phyloP scores from a whole-genome alignment of 2,888 invertebrate genomes.

The Eupsilia transversa region DNA sequence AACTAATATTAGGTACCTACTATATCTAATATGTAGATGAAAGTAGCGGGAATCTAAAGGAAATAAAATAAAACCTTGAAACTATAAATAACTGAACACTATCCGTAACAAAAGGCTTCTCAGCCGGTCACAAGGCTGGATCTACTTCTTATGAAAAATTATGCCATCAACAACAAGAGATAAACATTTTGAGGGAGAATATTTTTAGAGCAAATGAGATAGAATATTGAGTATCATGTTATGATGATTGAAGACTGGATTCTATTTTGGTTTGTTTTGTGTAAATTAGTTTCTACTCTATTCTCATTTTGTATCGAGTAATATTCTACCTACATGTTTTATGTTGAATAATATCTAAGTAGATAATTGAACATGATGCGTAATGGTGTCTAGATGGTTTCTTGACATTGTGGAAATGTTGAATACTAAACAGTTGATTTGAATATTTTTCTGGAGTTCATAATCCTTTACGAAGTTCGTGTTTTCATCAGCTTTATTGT shows the following conservation, averaged over 20 bases:
- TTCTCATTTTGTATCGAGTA: not conserved
- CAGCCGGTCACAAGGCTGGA: slow-evolving; percentile 71
- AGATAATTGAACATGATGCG: not conserved
- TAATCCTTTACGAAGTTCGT: slow-evolving; percentile 60
- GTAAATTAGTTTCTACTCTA: not conserved
- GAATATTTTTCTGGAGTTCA: slow-evolving; percentile 56
- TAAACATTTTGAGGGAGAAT: slow-evolving; percentile 6
- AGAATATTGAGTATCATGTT: slow-evolving; percentile 24
- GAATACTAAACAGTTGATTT: slow-evolving; percentile 24
- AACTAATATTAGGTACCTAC: not conserved
- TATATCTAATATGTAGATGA: slow-evolving; percentile 34
- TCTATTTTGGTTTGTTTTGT: slow-evolving; percentile 1
- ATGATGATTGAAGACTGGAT: slow-evolving; percentile 14
- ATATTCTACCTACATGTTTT: not conserved
- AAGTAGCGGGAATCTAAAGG: slow-evolving; percentile 33
- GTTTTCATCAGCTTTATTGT: slow-evolving; percentile 61
- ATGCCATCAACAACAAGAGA: slow-evolving; percentile 48
- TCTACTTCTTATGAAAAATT: slow-evolving; percentile 66
- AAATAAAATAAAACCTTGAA: slow-evolving; percentile 64
- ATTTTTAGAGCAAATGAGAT: slow-evolving; percentile 34
- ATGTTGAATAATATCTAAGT: not conserved
- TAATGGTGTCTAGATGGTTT: slow-evolving; percentile 13
- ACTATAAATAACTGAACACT: slow-evolving; percentile 69
- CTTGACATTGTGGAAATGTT: slow-evolving; percentile 16
- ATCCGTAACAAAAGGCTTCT: slow-evolving; percentile 73